Percentiles rank a stretch among this genome's conserved stretches.
Evolutionary conservation across 37 sponge, comb jelly and placozoan species (phyloP).

Genomic region (Theonella swinhoei): DNA sequence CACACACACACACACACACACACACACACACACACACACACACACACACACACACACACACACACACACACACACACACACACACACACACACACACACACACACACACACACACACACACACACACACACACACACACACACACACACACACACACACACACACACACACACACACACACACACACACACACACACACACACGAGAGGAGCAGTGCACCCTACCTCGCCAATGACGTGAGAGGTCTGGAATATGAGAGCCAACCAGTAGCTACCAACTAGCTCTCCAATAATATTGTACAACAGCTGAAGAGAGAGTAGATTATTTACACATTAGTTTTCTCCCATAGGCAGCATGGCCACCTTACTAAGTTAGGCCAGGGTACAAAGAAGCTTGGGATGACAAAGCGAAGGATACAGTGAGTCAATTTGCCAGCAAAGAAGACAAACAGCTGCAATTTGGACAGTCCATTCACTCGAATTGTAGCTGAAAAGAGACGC

Average conservation of each 20-base stretch:
- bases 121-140: too few species aligned
- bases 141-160: too few species aligned
- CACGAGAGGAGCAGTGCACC: neutral
- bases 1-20: too few species aligned
- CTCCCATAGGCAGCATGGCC: too few species aligned
- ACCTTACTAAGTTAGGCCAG: slow-evolving; percentile 54
- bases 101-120: too few species aligned
- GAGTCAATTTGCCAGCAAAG: slow-evolving; percentile 76
- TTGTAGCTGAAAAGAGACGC: slow-evolving; percentile 52
- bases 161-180: too few species aligned
- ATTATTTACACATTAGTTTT: too few species aligned
- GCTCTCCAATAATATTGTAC: slow-evolving; percentile 70
- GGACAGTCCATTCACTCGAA: slow-evolving; percentile 72
- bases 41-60: too few species aligned
- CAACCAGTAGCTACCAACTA: slow-evolving; percentile 88
- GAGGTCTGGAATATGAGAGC: slow-evolving; percentile 94
- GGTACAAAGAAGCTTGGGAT: slow-evolving; percentile 85
- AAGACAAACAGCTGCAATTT: slow-evolving; percentile 65
- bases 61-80: too few species aligned
- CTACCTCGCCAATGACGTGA: slow-evolving; percentile 88
- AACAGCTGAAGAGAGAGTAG: slow-evolving; percentile 49
- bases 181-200: too few species aligned
- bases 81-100: too few species aligned
- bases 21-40: too few species aligned
- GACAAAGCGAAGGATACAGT: slow-evolving; percentile 55